phyloP scores from a whole-genome alignment of 2,888 invertebrate species.

The Nysson spinosus region DNA sequence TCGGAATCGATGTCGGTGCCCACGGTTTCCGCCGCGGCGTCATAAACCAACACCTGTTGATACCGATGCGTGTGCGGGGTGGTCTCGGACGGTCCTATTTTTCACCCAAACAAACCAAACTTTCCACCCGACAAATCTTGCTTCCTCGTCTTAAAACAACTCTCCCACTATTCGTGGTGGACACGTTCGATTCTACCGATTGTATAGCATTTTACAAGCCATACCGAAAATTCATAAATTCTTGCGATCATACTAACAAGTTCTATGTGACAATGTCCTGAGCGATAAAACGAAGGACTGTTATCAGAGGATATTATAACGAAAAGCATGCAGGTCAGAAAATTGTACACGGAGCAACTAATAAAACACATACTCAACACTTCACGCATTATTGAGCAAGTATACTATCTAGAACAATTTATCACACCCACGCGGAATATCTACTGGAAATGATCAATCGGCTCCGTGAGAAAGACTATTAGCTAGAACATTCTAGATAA shows the following conservation, averaged over 20 bases:
- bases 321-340: neutral
- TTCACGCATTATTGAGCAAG: conserved; percentile 14
- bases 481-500: conserved; percentile 14
- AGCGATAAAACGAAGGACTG: too few species aligned
- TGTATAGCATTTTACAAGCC: too few species aligned
- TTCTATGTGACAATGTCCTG: too few species aligned
- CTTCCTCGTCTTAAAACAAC: too few species aligned
- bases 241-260: too few species aligned
- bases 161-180: too few species aligned
- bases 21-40: conserved; percentile 68
- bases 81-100: conserved; percentile 41
- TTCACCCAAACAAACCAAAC: conserved; percentile 17
- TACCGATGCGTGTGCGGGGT: conserved; percentile 61
- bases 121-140: neutral
- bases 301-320: too few species aligned
- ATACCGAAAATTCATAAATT: too few species aligned
- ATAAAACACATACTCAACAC: conserved; percentile 5
- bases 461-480: conserved; percentile 10
- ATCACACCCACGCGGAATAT: conserved; percentile 44
- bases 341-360: neutral
- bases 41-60: conserved; percentile 75
- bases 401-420: conserved; percentile 28
- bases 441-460: conserved; percentile 34
- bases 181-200: too few species aligned
- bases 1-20: conserved; percentile 75